phyloP scores from a whole-genome alignment of 92 coral and sea anemone species.

The Montipora capitata region DNA sequence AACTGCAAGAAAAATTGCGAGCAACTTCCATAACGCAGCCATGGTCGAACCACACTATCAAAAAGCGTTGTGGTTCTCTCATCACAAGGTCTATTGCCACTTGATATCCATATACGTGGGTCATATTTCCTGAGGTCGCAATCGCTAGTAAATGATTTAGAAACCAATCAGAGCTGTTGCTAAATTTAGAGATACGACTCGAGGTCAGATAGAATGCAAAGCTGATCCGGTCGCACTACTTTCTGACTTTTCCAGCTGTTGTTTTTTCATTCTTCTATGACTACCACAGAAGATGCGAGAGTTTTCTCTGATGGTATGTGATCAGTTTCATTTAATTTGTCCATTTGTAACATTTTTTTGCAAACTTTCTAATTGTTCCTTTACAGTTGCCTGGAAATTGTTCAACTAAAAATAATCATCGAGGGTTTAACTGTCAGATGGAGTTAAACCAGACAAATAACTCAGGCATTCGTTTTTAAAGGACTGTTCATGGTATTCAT shows the following conservation, averaged over 20 bases:
- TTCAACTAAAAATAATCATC: constrained; percentile 25
- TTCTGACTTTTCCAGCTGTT: not conserved
- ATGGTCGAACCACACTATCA: constrained; percentile 32
- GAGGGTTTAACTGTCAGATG: not conserved
- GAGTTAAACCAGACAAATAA: not conserved
- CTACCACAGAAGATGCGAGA: not conserved
- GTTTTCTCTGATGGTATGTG: not conserved
- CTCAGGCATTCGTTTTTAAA: not conserved
- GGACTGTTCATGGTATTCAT: not conserved
- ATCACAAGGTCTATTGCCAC: constrained; percentile 43
- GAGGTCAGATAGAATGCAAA: constrained; percentile 37
- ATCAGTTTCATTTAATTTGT: not conserved
- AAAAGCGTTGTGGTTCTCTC: constrained; percentile 16
- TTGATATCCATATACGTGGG: constrained; percentile 33
- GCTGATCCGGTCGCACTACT: constrained; percentile 28
- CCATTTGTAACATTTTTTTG: not conserved
- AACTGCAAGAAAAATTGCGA: constrained; percentile 6
- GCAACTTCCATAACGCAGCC: constrained; percentile 44
- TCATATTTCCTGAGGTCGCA: constrained; percentile 43
- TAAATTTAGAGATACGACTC: constrained; percentile 37
- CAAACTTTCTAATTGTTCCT: not conserved
- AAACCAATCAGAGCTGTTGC: constrained; percentile 45
- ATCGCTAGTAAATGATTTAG: constrained; percentile 18
- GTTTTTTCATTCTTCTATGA: constrained; percentile 3
- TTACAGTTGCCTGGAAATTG: constrained; percentile 16